Percentiles rank a stretch among this genome's conserved stretches.
phyloP scores from a whole-genome alignment of 2,113 vertebrate genomes.

The Corythornis madagascariensis region DNA sequence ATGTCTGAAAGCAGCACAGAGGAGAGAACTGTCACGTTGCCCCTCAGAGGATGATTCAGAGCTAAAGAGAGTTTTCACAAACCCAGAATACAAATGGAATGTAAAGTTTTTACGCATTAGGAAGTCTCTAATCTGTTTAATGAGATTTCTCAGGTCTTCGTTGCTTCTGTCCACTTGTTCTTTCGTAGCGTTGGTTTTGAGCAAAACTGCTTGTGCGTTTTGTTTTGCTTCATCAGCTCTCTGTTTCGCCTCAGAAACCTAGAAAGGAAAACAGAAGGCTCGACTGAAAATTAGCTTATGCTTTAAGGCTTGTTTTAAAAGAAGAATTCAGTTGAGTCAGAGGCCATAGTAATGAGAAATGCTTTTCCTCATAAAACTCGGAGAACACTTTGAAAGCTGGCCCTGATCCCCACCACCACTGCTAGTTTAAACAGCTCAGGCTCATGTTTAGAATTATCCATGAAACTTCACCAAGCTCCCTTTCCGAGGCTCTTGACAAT shows the following conservation, averaged over 20 bases:
- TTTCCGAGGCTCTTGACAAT: not conserved
- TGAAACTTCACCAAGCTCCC: not conserved
- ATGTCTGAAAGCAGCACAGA: not conserved
- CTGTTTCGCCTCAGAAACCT: slow-evolving; percentile 92
- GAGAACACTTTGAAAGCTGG: slow-evolving; percentile 29
- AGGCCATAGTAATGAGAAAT: not conserved
- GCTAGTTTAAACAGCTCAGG: slow-evolving; percentile 44
- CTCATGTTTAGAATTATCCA: slow-evolving; percentile 12
- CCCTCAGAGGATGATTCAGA: not conserved
- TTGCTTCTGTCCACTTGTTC: slow-evolving; percentile 89
- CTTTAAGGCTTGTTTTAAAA: not conserved
- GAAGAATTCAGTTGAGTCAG: not conserved
- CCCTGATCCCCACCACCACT: not conserved
- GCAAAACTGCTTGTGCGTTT: slow-evolving; percentile 86
- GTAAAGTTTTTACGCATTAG: slow-evolving; percentile 84
- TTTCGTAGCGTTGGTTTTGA: slow-evolving; percentile 91
- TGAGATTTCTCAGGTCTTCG: slow-evolving; percentile 89
- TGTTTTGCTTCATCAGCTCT: slow-evolving; percentile 91
- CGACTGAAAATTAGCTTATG: not conserved
- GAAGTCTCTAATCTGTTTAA: slow-evolving; percentile 93
- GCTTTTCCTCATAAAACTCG: slow-evolving; percentile 27
- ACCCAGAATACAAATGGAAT: not conserved
- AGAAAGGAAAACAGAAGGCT: not conserved
- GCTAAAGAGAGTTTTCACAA: not conserved
- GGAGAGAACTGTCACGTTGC: not conserved